Base-by-base conservation (phyloP, 1,140 invertebrate species). In the Bombus soroeensis region DNA sequence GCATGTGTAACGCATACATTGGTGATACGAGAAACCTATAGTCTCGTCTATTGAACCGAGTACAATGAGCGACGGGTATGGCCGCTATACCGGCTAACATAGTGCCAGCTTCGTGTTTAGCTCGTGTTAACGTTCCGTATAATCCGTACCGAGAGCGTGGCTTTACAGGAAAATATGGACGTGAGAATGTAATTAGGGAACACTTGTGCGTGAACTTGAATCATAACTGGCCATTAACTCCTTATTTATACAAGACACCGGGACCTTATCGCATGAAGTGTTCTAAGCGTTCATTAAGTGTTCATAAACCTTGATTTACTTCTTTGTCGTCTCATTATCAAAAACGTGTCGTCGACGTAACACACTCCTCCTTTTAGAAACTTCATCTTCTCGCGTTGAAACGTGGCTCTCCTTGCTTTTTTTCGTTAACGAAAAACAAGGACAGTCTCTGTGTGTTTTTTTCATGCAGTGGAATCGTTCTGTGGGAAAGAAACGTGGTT, bases 61-160 rank as follows among this genome's bases (percentile, higher is more conserved):
- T 59, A 89, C 87, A 90, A 92, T 86, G 85, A 92, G 88, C 87
- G 76, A 80, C 76, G 59, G 39, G 76, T 85, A 85, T 85, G 83
- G 66, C 68, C 76, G 83, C 47, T 76, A 62, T 72, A 86, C 79
- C 57, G 32, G 47, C 66, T 22, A 80, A 57, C 43, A 37, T n/a
- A 34, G 47, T 18, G 34, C 22, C n/a, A 85, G 75, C 66, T n/a
- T 72, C 57, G 76, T 80, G 80, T 85, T 85, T 85, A 80, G 83
- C 39, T 3, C 32, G 77, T 80, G 83, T 85, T 72, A 71, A 80
- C 68, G 76, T 71, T 83, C 66, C 68, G 22, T 62, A 85, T 85
- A 85, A 85, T 72, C 77, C 39, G 66, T 62, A 57, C 64, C 68
- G 41, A 66, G 59, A 77, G 66, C 53, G 13, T 62, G 37, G 75